A percentile compares a stretch with the other conserved stretches of the same genome.
These are phyloP conservation scores for Chaetura pelagica DNA, from an alignment of 2,113 vertebrate genomes.

Conservation along the genomic window DNA sequence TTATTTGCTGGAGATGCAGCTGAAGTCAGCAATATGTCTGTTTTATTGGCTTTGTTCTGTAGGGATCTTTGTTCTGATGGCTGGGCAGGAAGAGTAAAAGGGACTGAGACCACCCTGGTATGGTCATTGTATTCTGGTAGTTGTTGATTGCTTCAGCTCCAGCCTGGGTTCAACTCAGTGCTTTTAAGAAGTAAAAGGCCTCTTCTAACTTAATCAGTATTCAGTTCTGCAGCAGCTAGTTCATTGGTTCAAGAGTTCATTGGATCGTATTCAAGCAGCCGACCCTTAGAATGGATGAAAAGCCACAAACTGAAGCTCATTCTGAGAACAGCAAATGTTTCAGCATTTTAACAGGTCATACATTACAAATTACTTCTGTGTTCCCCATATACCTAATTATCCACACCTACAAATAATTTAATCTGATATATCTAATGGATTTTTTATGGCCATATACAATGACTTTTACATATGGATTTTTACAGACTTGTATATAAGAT, in stretches of 20 bases:
- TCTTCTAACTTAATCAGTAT: not conserved
- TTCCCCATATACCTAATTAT: not conserved
- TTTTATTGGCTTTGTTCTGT: not conserved
- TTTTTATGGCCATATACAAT: not conserved
- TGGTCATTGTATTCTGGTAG: rapidly evolving
- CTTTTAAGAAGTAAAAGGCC: not conserved
- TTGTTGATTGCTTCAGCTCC: not conserved
- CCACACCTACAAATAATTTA: not conserved
- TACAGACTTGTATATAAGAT: not conserved
- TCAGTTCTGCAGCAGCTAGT: not conserved
- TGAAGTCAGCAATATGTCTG: not conserved
- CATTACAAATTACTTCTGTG: rapidly evolving
- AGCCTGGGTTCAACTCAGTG: not conserved
- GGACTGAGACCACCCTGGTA: not conserved
- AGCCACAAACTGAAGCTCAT: not conserved
- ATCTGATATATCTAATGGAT: not conserved
- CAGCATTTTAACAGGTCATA: not conserved
- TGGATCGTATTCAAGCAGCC: not conserved
- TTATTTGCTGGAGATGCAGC: not conserved
- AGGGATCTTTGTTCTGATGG: not conserved
- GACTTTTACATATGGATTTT: not conserved
- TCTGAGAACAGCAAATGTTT: not conserved
- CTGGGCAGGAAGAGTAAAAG: not conserved
- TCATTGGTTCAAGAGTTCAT: not conserved
- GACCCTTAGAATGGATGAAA: not conserved